A percentile compares a stretch with the other conserved stretches of the same genome.
Conservation (phyloP, 1,140 invertebrate species). For the Papilio aristodemus region DNA sequence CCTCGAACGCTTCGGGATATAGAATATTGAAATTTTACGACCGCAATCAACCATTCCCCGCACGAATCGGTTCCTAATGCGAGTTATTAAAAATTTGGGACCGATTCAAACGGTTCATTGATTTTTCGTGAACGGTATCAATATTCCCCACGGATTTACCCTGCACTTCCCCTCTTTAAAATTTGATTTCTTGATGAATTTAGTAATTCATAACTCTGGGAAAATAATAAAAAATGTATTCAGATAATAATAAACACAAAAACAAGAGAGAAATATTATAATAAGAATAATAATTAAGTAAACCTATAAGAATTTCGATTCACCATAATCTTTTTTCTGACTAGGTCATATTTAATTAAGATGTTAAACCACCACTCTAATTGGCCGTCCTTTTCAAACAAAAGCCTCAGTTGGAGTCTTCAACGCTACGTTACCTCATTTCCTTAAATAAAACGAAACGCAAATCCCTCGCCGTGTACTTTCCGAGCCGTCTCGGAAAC, state of each 20-base stretch:
- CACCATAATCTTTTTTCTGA: neutral
- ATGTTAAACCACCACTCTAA: neutral
- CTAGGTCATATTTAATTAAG: neutral
- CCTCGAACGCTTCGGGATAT: constrained; percentile 49
- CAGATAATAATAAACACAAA: no score
- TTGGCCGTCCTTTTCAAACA: constrained; percentile 32
- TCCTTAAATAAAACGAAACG: constrained; percentile 47
- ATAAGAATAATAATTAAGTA: no score
- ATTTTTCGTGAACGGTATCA: constrained; percentile 23
- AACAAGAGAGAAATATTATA: no score
- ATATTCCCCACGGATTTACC: constrained; percentile 7
- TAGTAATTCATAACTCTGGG: no score
- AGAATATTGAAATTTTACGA: constrained; percentile 70
- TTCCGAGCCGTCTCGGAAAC: constrained; percentile 52
- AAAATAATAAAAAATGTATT: no score
- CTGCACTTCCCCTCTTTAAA: neutral
- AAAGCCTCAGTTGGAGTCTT: constrained; percentile 37
- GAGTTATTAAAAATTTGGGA: constrained; percentile 38
- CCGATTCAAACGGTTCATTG: constrained; percentile 22
- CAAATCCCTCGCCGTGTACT: constrained; percentile 56
- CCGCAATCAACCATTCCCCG: constrained; percentile 56
- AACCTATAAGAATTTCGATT: neutral
- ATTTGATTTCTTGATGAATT: neutral
- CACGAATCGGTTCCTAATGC: constrained; percentile 39
- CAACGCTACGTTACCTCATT: constrained; percentile 55